phyloP scores from a whole-genome alignment of 2,888 invertebrate species.

The Apodemia duryi region DNA sequence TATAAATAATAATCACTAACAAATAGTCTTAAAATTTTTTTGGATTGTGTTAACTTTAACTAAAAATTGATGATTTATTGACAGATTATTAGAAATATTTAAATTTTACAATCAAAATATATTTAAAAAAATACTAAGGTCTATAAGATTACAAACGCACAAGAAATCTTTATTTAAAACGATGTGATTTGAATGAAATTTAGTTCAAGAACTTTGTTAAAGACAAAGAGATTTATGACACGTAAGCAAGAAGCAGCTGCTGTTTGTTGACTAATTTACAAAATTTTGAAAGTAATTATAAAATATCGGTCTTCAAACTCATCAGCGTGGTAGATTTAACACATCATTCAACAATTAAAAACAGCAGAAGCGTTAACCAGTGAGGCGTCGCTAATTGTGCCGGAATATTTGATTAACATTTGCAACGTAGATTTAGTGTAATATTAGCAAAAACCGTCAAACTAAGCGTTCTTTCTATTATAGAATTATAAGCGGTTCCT shows the following conservation, averaged over 20 bases:
- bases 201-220: too few species aligned
- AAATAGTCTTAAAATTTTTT: too few species aligned
- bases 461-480: background rate
- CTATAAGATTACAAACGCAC: too few species aligned
- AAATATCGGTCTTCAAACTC: constrained; percentile 6
- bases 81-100: too few species aligned
- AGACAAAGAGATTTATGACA: background rate
- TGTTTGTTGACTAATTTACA: background rate
- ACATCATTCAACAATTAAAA: constrained; percentile 14
- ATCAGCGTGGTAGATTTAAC: constrained; percentile 15
- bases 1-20: too few species aligned
- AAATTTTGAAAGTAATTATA: background rate
- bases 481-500: background rate
- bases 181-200: too few species aligned
- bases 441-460: background rate
- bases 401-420: background rate
- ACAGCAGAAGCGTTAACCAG: constrained; percentile 12
- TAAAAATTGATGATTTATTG: too few species aligned
- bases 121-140: too few species aligned
- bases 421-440: background rate
- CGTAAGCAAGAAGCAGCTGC: background rate
- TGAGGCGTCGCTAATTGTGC: constrained; percentile 7
- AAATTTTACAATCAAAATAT: too few species aligned
- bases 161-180: too few species aligned
- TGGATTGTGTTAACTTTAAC: too few species aligned